Evolutionary conservation across 2,797 vertebrate genomes (phyloP).

Genomic region (Vespertilio murinus): DNA sequence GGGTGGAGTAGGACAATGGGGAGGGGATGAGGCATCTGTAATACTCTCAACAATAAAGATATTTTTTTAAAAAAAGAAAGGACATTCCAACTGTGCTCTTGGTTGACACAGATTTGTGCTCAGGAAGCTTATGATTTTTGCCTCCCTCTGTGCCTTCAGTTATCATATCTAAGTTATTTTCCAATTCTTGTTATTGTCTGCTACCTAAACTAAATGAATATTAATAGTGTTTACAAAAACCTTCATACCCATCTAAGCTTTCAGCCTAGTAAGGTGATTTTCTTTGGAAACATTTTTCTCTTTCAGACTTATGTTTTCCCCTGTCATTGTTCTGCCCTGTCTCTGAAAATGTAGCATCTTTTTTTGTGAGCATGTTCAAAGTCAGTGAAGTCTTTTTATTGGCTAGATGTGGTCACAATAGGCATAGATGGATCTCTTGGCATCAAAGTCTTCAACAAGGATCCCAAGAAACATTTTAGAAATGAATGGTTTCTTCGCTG

Average conservation of each 20-base stretch:
- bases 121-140: slow-evolving; percentile 57
- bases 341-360: slow-evolving; percentile 39
- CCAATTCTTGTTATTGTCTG: slow-evolving; percentile 46
- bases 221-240: slow-evolving; percentile 62
- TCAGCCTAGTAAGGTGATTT: slow-evolving; percentile 59
- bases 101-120: slow-evolving; percentile 53
- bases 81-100: slow-evolving; percentile 54
- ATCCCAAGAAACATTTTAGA: slow-evolving; percentile 40
- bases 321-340: slow-evolving; percentile 23
- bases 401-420: slow-evolving; percentile 8
- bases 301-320: slow-evolving; percentile 2
- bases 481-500: background rate
- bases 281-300: slow-evolving; percentile 55
- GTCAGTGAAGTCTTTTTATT: slow-evolving; percentile 2
- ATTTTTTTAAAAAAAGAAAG: too few relatives aligned
- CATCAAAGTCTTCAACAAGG: slow-evolving; percentile 37
- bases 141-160: slow-evolving; percentile 49
- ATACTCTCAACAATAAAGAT: too few relatives aligned
- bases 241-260: slow-evolving; percentile 41
- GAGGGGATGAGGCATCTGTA: too few relatives aligned
- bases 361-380: slow-evolving; percentile 19
- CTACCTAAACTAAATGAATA: slow-evolving; percentile 70
- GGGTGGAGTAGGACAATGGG: too few relatives aligned
- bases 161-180: slow-evolving; percentile 71
- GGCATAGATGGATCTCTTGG: background rate